Evolutionary conservation across 1,140 invertebrate genomes (phyloP), one percentile per base, ranked within the genome.

Genomic region (Drosophila kanapiae): DNA sequence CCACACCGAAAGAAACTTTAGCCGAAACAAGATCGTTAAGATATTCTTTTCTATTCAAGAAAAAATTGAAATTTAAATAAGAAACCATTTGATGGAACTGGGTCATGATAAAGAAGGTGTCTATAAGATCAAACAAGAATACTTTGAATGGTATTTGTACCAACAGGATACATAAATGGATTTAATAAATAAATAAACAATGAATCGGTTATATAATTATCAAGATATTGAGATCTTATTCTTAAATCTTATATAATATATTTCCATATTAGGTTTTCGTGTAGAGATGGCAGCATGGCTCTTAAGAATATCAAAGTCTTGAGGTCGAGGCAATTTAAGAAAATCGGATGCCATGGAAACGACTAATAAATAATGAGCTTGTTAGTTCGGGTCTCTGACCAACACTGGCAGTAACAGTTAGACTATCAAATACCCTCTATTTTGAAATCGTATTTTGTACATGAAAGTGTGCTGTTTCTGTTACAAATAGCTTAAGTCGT

Each of bases 291-390:
- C 14, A 54, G 27, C 47, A 16, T 40, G 5, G 49, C 9, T 59
- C 16, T 38, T 42, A 35, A 37, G 37, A 31, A 23, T 43, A 63
- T 69, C 31, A n/a, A 51, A 64, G 14, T 37, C 31, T 53, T 45
- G 31, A 16, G 38, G 35, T 6, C 13, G 23, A 43, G 60, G 61
- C 47, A 65, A 31, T 37, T 62, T 37, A 23, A 53, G 61, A 67
- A 67, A 70, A 67, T 70, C 67, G 14, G 67, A 54, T 33, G 38
- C 62, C 62, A 67, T 68, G 48, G 48, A 70, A 70, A 42, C 62
- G 13, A 68, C 67, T 38, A 67, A 68, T 70, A 70, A 67, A 67
- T 70, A 70, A 70, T 70, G 62, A 67, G 67, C 67, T 54, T 67
- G 49, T 65, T 67, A 67, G 62, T 48, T 67, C 2, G 31, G 38